Percentiles rank a stretch among this genome's conserved stretches.
Conservation (phyloP, 2,888 invertebrate species). For the Erannis defoliaria region DNA sequence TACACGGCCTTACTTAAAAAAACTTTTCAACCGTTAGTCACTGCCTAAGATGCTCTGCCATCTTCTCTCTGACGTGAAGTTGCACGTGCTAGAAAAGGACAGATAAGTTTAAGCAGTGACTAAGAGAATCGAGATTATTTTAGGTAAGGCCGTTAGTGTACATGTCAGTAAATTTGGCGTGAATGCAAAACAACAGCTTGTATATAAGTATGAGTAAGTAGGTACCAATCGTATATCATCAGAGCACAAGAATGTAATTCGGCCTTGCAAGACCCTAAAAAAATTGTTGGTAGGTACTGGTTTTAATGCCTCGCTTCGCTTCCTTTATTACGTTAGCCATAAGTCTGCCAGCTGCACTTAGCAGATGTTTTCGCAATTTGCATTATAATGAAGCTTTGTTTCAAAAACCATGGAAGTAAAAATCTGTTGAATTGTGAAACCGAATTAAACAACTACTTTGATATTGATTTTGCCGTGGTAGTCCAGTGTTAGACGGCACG, state of each 20-base stretch:
- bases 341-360: constrained; percentile 65
- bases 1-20: too few species aligned
- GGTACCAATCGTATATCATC: background rate
- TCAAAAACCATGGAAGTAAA: background rate
- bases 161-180: too few species aligned
- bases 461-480: background rate
- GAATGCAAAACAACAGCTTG: too few species aligned
- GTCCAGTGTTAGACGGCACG: background rate
- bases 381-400: constrained; percentile 24
- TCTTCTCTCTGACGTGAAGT: too few species aligned
- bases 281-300: constrained; percentile 43
- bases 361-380: constrained; percentile 37
- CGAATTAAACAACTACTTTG: too few species aligned
- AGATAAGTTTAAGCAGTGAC: too few species aligned
- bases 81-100: too few species aligned
- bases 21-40: too few species aligned
- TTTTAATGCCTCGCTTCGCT: constrained; percentile 58
- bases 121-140: too few species aligned
- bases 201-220: background rate
- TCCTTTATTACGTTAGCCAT: constrained; percentile 69
- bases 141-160: too few species aligned
- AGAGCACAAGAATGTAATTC: constrained; percentile 15
- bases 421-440: background rate
- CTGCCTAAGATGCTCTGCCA: too few species aligned
- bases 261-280: constrained; percentile 28